Evolutionary conservation across 2,888 invertebrate genomes (phyloP).

Genomic region (Tineola bisselliella): DNA sequence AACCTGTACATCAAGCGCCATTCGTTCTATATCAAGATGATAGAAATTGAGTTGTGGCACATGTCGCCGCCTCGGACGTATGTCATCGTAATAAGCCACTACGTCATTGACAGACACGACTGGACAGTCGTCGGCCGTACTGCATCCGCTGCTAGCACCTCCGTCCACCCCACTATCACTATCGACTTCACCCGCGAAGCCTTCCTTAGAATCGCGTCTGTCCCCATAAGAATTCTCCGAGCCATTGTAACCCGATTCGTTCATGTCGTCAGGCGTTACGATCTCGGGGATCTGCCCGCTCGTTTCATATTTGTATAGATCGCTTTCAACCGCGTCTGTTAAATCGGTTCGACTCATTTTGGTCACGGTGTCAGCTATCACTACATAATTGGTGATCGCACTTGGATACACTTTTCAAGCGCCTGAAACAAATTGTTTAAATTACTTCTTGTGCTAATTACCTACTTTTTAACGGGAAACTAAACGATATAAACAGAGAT

Average conservation of each 20-base stretch:
- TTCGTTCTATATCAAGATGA: slow-evolving; percentile 53
- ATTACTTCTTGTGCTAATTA: background rate
- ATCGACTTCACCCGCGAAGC: slow-evolving; percentile 54
- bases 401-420: slow-evolving; percentile 38
- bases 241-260: slow-evolving; percentile 57
- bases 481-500: too few species aligned
- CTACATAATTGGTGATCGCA: slow-evolving; percentile 50
- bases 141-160: slow-evolving; percentile 65
- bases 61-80: slow-evolving; percentile 48
- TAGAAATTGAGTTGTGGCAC: slow-evolving; percentile 60
- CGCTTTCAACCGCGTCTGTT: slow-evolving; percentile 31
- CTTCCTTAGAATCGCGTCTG: slow-evolving; percentile 54
- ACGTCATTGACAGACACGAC: slow-evolving; percentile 64
- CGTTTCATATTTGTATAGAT: slow-evolving; percentile 34
- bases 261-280: slow-evolving; percentile 56
- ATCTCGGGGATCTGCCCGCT: slow-evolving; percentile 55
- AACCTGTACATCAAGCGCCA: slow-evolving; percentile 28
- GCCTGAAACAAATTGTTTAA: slow-evolving; percentile 37
- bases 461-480: too few species aligned
- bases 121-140: slow-evolving; percentile 66
- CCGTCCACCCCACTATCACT: slow-evolving; percentile 69
- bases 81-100: slow-evolving; percentile 59
- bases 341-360: slow-evolving; percentile 33
- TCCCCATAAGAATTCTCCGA: slow-evolving; percentile 58
- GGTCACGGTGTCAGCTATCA: slow-evolving; percentile 18